These are phyloP conservation scores for Chrysomallon squamiferum DNA, from an alignment of 1,140 invertebrate species.

Conservation along the genomic window DNA sequence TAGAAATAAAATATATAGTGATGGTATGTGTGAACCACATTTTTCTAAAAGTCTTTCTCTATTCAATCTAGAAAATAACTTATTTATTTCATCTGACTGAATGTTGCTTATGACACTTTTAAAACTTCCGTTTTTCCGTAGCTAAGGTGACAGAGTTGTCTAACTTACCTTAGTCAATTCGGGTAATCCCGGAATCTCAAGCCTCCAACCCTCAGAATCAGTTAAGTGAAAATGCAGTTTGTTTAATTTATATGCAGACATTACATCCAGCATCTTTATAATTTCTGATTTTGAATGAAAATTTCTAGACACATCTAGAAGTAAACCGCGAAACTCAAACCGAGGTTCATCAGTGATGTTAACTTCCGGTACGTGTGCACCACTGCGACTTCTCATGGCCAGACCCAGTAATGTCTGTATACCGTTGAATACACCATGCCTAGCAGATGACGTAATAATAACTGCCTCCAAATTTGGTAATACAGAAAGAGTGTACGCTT, in stretches of 20 bases:
- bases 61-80: no score
- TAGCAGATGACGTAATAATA: slow-evolving; percentile 17
- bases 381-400: slow-evolving; percentile 1
- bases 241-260: slow-evolving; percentile 52
- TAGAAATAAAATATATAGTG: no score
- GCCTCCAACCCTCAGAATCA: slow-evolving; percentile 51
- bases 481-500: slow-evolving; percentile 33
- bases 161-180: slow-evolving; percentile 44
- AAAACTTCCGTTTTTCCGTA: no score
- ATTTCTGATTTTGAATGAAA: slow-evolving; percentile 51
- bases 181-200: slow-evolving; percentile 38
- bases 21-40: no score
- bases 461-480: slow-evolving; percentile 13
- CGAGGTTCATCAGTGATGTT: slow-evolving; percentile 40
- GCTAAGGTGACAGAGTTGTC: no score
- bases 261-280: slow-evolving; percentile 45
- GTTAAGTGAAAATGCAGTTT: slow-evolving; percentile 47
- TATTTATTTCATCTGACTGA: no score
- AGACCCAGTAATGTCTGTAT: slow-evolving; percentile 38
- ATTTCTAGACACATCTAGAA: slow-evolving; percentile 57
- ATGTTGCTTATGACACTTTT: no score
- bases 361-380: slow-evolving; percentile 12
- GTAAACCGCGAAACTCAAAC: slow-evolving; percentile 52
- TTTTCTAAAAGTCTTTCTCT: no score
- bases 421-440: slow-evolving; percentile 29